A percentile compares a stretch with the other conserved stretches of the same genome.
Evolutionary conservation across 1,140 invertebrate genomes (phyloP).

Genomic region (Trichonephila clavata): DNA sequence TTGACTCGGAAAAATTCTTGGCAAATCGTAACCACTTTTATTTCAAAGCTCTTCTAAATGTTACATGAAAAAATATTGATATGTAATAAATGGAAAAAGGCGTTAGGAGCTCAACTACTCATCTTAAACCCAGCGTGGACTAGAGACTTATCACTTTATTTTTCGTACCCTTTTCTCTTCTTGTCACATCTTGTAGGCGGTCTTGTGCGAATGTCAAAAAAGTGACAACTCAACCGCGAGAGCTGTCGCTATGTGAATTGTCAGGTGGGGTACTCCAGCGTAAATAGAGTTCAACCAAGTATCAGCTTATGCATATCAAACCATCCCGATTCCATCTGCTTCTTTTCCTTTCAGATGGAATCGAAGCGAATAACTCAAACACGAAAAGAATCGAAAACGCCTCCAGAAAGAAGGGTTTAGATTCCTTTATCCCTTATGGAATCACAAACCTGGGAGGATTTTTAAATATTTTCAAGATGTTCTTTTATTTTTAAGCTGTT

Average conservation of each 20-base stretch:
- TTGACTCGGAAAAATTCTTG: too few species aligned
- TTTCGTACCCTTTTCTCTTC: neutral
- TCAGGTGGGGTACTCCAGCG: constrained; percentile 30
- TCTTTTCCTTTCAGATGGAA: neutral
- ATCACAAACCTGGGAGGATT: too few species aligned
- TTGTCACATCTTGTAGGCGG: constrained; percentile 16
- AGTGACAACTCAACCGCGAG: constrained; percentile 37
- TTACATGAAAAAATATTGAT: too few species aligned
- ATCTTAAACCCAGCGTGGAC: neutral
- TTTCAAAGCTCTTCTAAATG: too few species aligned
- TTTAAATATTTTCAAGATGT: too few species aligned
- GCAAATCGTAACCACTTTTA: too few species aligned
- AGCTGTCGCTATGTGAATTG: constrained; percentile 27
- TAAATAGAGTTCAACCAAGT: constrained; percentile 32
- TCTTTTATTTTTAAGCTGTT: too few species aligned
- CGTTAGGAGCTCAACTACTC: too few species aligned
- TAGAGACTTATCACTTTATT: neutral
- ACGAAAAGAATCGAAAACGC: neutral
- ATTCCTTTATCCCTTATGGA: neutral
- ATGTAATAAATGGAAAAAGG: too few species aligned
- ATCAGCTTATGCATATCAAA: constrained; percentile 38
- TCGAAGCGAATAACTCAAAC: neutral
- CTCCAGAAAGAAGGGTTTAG: neutral
- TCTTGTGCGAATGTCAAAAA: constrained; percentile 37
- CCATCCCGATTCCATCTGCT: neutral